Conservation (phyloP, 64 coral and sea anemone species). For the Stichodactyla helianthus region DNA sequence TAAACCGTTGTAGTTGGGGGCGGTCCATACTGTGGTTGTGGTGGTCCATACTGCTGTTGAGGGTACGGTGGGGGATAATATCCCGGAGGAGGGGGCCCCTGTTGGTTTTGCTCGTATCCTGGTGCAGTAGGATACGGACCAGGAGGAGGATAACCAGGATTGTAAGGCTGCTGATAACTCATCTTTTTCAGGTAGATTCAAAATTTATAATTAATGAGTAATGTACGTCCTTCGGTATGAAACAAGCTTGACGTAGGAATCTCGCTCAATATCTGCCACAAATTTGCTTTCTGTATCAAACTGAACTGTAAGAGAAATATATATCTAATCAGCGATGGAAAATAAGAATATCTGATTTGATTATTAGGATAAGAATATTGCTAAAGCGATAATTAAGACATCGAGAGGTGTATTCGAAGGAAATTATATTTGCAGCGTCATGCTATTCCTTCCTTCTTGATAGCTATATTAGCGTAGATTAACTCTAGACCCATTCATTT, state of each 20-base stretch:
- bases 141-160: neutral
- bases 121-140: neutral
- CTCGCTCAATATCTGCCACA: neutral
- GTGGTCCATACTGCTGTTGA: conserved; percentile 19
- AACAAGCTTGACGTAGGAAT: neutral
- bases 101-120: conserved; percentile 11
- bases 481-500: neutral
- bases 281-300: neutral
- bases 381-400: neutral
- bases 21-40: conserved; percentile 21
- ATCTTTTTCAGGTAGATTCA: neutral
- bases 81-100: neutral
- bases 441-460: no score
- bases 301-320: neutral
- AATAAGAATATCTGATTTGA: neutral
- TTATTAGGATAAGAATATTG: neutral
- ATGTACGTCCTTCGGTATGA: neutral
- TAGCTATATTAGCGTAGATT: no score
- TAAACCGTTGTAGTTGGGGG: conserved; percentile 4
- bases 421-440: no score
- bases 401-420: neutral
- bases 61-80: neutral
- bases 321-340: neutral
- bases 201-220: neutral
- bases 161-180: conserved; percentile 9